Percentiles rank a stretch among this genome's conserved stretches.
These are phyloP conservation scores for Patella depressa DNA, from an alignment of 2,888 invertebrate species.

Conservation along the genomic window DNA sequence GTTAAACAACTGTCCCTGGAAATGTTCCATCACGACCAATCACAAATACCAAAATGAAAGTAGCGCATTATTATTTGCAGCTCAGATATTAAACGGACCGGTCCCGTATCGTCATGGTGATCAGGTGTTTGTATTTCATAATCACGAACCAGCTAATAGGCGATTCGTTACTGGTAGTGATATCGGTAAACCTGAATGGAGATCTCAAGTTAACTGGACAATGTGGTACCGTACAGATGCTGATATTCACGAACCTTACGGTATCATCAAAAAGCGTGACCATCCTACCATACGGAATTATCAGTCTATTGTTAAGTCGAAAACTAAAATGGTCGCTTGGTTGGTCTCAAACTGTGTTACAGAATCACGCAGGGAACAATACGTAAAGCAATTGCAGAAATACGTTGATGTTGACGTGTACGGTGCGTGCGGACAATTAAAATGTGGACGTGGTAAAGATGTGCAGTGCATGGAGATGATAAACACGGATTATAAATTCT, in stretches of 20 bases:
- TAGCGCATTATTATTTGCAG: conserved; percentile 15
- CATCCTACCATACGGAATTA: not conserved
- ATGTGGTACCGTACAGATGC: not conserved
- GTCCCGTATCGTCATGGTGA: not conserved
- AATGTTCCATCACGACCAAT: conserved; percentile 18
- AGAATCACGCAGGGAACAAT: not conserved
- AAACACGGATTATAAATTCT: conserved; percentile 13
- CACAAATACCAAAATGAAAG: conserved; percentile 8
- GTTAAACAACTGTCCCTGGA: not conserved
- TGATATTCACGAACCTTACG: not conserved
- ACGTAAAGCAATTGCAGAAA: not conserved
- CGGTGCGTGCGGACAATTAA: not conserved
- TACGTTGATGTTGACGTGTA: not conserved
- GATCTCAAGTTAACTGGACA: not conserved
- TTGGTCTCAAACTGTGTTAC: not conserved
- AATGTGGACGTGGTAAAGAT: conserved; percentile 1
- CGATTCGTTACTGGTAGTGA: not conserved
- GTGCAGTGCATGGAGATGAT: not conserved
- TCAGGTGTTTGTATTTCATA: not conserved
- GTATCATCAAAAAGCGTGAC: not conserved
- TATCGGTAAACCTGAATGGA: not conserved
- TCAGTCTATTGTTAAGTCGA: not conserved
- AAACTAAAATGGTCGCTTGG: not conserved
- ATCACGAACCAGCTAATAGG: not conserved
- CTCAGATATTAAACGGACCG: not conserved